Conservation (phyloP, 2,797 vertebrate genomes). For the Muscicapa striata region DNA sequence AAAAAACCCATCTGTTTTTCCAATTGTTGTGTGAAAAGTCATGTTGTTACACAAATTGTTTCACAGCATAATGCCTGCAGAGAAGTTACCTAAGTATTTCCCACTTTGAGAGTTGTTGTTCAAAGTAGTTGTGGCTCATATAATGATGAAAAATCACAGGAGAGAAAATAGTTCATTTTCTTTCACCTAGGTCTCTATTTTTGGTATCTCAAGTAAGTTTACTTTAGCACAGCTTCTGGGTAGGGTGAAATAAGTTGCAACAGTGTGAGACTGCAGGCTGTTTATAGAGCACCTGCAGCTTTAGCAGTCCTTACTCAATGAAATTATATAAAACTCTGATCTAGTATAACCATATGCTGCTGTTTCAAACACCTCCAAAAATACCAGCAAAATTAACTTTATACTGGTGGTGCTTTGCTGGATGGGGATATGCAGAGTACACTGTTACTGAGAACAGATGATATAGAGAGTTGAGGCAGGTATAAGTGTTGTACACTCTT, state of each 20-base stretch:
- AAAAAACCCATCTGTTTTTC: neutral
- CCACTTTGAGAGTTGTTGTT: neutral
- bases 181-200: neutral
- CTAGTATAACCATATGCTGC: neutral
- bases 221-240: neutral
- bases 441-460: neutral
- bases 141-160: neutral
- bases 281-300: neutral
- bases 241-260: neutral
- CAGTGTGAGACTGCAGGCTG: neutral
- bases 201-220: neutral
- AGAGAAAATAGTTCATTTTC: neutral
- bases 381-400: neutral
- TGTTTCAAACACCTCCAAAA: neutral
- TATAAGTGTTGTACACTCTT: fast-evolving
- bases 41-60: neutral
- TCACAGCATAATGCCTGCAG: neutral
- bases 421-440: neutral
- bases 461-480: neutral
- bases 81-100: neutral
- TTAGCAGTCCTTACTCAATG: neutral
- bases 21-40: neutral
- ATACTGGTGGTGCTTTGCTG: neutral
- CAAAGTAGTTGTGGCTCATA: neutral
- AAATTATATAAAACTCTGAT: neutral